phyloP scores from a whole-genome alignment of 1,140 invertebrate genomes.

The Pomacea maculata region DNA sequence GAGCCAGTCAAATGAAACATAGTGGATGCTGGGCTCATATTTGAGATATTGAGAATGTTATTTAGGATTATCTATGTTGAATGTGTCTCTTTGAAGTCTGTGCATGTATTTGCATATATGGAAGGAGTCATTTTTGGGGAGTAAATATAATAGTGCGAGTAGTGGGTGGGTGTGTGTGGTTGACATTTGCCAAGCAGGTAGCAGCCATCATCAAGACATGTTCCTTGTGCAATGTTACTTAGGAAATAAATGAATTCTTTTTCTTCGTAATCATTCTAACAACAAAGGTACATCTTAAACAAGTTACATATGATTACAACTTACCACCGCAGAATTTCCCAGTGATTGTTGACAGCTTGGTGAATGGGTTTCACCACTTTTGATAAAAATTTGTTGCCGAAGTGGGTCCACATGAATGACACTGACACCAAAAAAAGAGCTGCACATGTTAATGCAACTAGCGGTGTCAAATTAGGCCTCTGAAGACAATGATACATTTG shows the following conservation, averaged over 20 bases:
- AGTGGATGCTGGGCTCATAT: too few relatives aligned
- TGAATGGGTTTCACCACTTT: neutral
- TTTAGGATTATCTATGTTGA: too few relatives aligned
- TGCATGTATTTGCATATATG: too few relatives aligned
- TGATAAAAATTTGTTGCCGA: neutral
- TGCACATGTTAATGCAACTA: slow-evolving; percentile 10
- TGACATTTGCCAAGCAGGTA: too few relatives aligned
- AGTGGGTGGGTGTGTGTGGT: too few relatives aligned
- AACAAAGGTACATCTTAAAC: too few relatives aligned
- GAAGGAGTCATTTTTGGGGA: neutral
- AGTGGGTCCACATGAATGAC: slow-evolving; percentile 11
- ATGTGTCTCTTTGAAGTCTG: too few relatives aligned
- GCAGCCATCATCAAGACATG: too few relatives aligned
- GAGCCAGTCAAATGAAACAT: too few relatives aligned
- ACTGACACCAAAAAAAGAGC: slow-evolving; percentile 8
- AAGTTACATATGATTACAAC: neutral
- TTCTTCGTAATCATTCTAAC: neutral
- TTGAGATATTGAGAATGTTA: too few relatives aligned
- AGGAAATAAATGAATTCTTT: too few relatives aligned
- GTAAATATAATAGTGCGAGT: neutral
- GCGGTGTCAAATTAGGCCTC: neutral
- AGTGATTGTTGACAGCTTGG: neutral
- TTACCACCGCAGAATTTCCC: slow-evolving; percentile 26
- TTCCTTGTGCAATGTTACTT: too few relatives aligned
- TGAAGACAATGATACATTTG: neutral